Evolutionary conservation across 2,113 vertebrate genomes (phyloP).

Genomic region (Cervus canadensis): DNA sequence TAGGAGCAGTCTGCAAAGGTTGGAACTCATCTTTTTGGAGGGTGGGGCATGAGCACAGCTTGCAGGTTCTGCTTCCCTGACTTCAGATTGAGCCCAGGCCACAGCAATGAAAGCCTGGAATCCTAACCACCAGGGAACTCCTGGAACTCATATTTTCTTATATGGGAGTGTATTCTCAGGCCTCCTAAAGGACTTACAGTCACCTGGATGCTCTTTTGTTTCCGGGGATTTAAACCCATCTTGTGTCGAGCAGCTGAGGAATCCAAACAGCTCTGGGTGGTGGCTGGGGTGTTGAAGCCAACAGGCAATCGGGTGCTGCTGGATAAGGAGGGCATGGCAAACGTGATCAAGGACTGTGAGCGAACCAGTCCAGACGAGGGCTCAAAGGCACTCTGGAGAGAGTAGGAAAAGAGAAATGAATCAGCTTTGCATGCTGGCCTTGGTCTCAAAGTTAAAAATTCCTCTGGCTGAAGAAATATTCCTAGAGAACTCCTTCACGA

Average conservation of each 20-base stretch:
- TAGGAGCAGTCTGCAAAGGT: background rate
- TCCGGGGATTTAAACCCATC: conserved; percentile 84
- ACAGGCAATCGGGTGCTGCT: conserved; percentile 57
- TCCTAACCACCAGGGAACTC: background rate
- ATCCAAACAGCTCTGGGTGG: conserved; percentile 84
- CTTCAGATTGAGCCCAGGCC: background rate
- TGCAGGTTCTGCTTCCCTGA: background rate
- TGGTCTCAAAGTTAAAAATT: background rate
- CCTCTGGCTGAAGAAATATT: background rate
- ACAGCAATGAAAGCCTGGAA: background rate
- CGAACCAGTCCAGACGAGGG: conserved; percentile 78
- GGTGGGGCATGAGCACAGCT: background rate
- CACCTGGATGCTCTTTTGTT: conserved; percentile 77
- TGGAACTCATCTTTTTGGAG: background rate
- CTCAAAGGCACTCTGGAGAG: conserved; percentile 80
- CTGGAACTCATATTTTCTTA: background rate
- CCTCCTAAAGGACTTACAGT: conserved; percentile 76
- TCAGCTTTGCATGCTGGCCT: background rate
- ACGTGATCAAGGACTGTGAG: conserved; percentile 66
- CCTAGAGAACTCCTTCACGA: background rate
- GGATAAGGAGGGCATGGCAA: background rate
- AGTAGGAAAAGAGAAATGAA: background rate
- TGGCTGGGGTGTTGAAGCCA: conserved; percentile 86
- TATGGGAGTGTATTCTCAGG: background rate
- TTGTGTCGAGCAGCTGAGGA: conserved; percentile 89